These are phyloP conservation scores for Melanocharis versteri DNA, from an alignment of 2,113 vertebrate species.

Conservation along the genomic window DNA sequence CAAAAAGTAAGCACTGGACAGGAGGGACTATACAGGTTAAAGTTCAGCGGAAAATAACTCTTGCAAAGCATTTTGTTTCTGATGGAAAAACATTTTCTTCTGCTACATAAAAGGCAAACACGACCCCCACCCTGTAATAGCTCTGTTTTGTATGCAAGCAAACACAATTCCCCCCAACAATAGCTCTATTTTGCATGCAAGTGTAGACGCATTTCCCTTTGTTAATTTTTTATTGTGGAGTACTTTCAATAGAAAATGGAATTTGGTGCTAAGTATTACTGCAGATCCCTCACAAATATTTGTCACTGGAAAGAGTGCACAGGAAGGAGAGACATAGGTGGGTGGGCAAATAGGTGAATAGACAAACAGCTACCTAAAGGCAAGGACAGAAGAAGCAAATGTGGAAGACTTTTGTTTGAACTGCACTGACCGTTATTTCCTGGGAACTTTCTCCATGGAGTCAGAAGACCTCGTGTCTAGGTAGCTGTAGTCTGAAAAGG, in stretches of 20 bases:
- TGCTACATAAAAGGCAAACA: neutral
- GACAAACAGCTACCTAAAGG: neutral
- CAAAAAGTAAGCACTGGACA: neutral
- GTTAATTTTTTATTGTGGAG: neutral
- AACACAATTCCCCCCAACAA: neutral
- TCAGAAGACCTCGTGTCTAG: neutral
- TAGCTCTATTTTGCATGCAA: slow-evolving; percentile 7
- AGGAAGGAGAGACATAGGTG: neutral
- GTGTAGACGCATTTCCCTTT: neutral
- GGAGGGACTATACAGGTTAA: neutral
- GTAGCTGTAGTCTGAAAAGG: neutral
- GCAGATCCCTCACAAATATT: neutral
- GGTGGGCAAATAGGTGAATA: no score
- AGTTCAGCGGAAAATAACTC: neutral
- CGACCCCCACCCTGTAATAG: neutral
- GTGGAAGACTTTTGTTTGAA: neutral
- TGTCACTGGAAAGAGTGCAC: neutral
- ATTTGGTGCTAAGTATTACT: neutral
- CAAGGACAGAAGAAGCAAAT: neutral
- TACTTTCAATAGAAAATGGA: neutral
- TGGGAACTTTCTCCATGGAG: neutral
- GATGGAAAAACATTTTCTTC: neutral
- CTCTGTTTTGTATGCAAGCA: neutral
- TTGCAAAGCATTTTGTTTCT: neutral
- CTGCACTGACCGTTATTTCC: neutral